phyloP scores from a whole-genome alignment of 2,113 vertebrate species.

The Mormoops blainvillei region DNA sequence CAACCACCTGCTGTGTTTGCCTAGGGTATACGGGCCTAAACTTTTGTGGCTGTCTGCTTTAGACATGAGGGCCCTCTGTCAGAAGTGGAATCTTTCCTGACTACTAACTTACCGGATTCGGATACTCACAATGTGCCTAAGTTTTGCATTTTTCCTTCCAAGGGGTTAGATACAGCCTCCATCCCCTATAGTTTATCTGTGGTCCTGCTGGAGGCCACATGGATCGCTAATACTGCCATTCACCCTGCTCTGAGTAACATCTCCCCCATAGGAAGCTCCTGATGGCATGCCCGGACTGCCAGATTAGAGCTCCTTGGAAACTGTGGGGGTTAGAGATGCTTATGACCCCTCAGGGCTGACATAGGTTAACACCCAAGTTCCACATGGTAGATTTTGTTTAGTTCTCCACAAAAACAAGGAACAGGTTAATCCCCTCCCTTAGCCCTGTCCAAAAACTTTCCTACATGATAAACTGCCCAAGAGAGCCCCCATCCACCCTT shows the following conservation, averaged over 20 bases:
- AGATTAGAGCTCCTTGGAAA: neutral
- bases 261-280: neutral
- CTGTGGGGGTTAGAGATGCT: neutral
- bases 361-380: neutral
- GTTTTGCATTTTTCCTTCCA: neutral
- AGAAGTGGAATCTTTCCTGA: neutral
- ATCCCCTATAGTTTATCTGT: neutral
- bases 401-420: neutral
- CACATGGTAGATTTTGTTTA: neutral
- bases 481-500: neutral
- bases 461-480: neutral
- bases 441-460: neutral
- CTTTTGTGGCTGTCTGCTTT: neutral
- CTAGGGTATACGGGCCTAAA: no score
- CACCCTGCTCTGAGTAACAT: neutral
- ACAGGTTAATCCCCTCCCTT: neutral
- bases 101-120: neutral
- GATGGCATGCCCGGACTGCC: neutral
- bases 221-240: neutral
- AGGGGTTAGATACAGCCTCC: neutral
- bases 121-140: neutral
- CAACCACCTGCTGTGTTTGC: neutral
- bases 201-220: neutral
- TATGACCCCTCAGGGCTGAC: neutral
- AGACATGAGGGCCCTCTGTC: neutral